A percentile compares a stretch with the other conserved stretches of the same genome.
phyloP scores from a whole-genome alignment of 2,797 vertebrate genomes.

The Tokudaia tokunoshimensis region DNA sequence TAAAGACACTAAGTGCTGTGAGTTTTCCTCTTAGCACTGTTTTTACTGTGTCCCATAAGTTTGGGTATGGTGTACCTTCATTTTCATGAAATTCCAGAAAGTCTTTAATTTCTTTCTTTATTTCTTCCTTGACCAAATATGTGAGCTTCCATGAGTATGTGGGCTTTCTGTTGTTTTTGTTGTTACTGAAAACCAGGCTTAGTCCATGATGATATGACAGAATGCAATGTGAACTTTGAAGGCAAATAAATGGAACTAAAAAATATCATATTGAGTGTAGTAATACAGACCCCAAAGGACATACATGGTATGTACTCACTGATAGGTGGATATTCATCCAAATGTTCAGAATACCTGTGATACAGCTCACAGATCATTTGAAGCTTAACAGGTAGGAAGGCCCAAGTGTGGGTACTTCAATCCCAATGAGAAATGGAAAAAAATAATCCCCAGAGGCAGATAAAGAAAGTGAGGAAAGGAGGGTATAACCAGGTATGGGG shows the following conservation, averaged over 20 bases:
- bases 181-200: background rate
- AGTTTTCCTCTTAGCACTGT: background rate
- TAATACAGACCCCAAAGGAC: background rate
- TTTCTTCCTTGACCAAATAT: no score
- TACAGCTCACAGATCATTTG: background rate
- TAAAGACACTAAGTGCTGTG: background rate
- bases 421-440: background rate
- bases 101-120: no score
- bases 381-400: background rate
- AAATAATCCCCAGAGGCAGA: background rate
- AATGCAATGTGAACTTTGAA: background rate
- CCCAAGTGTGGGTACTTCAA: background rate
- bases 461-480: background rate
- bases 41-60: background rate
- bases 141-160: background rate
- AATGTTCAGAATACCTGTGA: background rate
- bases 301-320: background rate
- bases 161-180: background rate
- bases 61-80: no score
- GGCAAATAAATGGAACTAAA: background rate
- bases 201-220: background rate
- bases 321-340: background rate
- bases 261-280: background rate
- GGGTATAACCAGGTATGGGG: background rate
- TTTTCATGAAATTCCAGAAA: background rate